A percentile compares a stretch with the other conserved stretches of the same genome.
Conservation (phyloP, 1,140 invertebrate genomes). For the Mamestra configurata region DNA sequence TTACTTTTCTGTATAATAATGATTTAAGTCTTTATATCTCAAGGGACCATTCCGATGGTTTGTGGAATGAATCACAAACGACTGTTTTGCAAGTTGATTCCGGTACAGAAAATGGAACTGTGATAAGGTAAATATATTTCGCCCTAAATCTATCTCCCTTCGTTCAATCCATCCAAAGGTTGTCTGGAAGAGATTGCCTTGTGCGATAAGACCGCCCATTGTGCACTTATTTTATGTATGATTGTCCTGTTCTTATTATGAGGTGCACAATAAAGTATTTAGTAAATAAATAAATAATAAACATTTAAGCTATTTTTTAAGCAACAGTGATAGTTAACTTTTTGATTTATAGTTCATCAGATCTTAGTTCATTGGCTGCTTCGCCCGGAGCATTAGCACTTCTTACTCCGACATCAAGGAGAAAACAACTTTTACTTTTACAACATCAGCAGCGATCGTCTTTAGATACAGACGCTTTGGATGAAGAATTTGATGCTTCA, state of each 20-base stretch:
- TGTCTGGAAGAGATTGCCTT: too few relatives aligned
- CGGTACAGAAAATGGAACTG: conserved; percentile 89
- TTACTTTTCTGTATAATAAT: background rate
- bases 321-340: too few relatives aligned
- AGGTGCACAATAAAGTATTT: too few relatives aligned
- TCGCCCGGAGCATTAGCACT: conserved; percentile 88
- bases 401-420: conserved; percentile 92
- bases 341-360: conserved; percentile 87
- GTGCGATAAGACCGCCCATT: too few relatives aligned
- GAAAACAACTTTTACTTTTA: conserved; percentile 92
- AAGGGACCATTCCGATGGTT: conserved; percentile 94
- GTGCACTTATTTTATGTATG: too few relatives aligned
- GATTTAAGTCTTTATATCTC: conserved; percentile 45
- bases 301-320: background rate
- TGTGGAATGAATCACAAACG: conserved; percentile 96
- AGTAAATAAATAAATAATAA: too few relatives aligned
- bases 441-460: conserved; percentile 95
- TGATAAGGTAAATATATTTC: conserved; percentile 83
- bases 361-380: conserved; percentile 88
- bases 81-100: conserved; percentile 94
- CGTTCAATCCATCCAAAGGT: too few relatives aligned
- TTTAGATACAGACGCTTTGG: conserved; percentile 94
- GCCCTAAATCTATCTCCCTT: too few relatives aligned
- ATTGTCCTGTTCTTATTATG: too few relatives aligned
- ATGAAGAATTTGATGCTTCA: conserved; percentile 90